A percentile compares a stretch with the other conserved stretches of the same genome.
Evolutionary conservation across 2,888 invertebrate species (phyloP).

Genomic region (Drosophila algonquin): DNA sequence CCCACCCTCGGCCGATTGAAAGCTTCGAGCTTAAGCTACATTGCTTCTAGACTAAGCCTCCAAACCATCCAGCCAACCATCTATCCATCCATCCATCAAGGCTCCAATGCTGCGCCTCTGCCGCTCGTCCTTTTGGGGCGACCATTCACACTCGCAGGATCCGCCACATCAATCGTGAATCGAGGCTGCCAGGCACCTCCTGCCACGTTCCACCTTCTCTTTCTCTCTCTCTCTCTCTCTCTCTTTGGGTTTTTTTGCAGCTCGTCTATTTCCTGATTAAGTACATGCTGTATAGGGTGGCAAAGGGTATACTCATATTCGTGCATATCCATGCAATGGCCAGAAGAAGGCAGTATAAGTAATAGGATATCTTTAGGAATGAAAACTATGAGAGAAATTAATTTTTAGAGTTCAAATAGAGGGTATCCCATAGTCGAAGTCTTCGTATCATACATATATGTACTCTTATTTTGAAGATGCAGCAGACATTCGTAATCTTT

Average conservation of each 20-base stretch:
- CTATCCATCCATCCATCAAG: conserved; percentile 47
- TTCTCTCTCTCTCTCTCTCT: background rate
- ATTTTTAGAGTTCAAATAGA: background rate
- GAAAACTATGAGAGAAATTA: too few species aligned
- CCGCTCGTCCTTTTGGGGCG: conserved; percentile 9
- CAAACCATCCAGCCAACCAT: conserved; percentile 25
- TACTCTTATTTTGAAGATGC: conserved; percentile 42
- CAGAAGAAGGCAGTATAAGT: background rate
- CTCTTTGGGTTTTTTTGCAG: conserved; percentile 14
- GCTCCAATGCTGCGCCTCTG: conserved; percentile 17
- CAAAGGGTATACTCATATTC: background rate
- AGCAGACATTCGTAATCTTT: conserved; percentile 63
- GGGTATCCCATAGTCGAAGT: background rate
- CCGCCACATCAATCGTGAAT: conserved; percentile 63
- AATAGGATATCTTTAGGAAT: background rate
- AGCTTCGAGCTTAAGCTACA: conserved; percentile 44
- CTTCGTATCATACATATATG: background rate
- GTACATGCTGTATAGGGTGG: too few species aligned
- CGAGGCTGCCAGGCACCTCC: conserved; percentile 8
- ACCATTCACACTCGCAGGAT: conserved; percentile 12
- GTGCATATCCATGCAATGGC: background rate
- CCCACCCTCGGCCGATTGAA: conserved; percentile 14
- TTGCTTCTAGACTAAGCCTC: conserved; percentile 48
- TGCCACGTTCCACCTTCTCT: conserved; percentile 14
- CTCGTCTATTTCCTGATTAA: conserved; percentile 34